Conservation (phyloP, 2,888 invertebrate species). For the Catocala fraxini region DNA sequence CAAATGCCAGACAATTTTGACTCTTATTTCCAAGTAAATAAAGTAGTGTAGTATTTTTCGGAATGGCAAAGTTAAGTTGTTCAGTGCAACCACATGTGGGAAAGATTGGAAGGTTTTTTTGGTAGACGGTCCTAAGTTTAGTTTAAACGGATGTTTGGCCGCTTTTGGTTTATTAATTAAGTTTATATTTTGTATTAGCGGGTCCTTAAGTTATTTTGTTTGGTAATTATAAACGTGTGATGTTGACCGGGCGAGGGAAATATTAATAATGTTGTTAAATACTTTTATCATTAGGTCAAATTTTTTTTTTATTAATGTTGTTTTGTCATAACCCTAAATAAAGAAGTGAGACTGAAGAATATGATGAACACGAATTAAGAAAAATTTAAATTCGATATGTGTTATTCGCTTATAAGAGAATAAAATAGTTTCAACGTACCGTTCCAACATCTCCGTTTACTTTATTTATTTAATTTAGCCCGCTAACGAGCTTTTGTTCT, state of each 20-base stretch:
- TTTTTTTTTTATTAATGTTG: constrained; percentile 1
- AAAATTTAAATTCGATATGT: too few relatives aligned
- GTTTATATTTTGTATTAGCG: constrained; percentile 74
- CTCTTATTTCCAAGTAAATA: rapidly evolving
- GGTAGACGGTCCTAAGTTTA: constrained; percentile 68
- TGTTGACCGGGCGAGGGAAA: constrained; percentile 41
- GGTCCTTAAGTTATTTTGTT: constrained; percentile 50
- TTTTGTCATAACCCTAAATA: too few relatives aligned
- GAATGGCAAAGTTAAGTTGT: constrained; percentile 6
- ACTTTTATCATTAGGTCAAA: constrained; percentile 35
- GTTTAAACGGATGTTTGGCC: constrained; percentile 80
- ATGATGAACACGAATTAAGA: too few relatives aligned
- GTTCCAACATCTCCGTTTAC: too few relatives aligned
- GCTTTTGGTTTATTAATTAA: constrained; percentile 78
- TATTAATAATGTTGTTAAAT: constrained; percentile 29
- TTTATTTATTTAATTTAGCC: too few relatives aligned
- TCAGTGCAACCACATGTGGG: constrained; percentile 55
- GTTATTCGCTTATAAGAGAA: too few relatives aligned
- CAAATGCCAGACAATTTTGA: constrained; percentile 15
- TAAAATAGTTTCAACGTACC: too few relatives aligned
- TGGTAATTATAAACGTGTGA: constrained; percentile 55
- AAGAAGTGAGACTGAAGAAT: too few relatives aligned
- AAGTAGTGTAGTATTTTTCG: background rate
- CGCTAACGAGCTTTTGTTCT: too few relatives aligned
- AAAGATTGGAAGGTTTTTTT: constrained; percentile 80